Evolutionary conservation across 1,140 invertebrate genomes (phyloP).

Genomic region (Episyrphus balteatus): DNA sequence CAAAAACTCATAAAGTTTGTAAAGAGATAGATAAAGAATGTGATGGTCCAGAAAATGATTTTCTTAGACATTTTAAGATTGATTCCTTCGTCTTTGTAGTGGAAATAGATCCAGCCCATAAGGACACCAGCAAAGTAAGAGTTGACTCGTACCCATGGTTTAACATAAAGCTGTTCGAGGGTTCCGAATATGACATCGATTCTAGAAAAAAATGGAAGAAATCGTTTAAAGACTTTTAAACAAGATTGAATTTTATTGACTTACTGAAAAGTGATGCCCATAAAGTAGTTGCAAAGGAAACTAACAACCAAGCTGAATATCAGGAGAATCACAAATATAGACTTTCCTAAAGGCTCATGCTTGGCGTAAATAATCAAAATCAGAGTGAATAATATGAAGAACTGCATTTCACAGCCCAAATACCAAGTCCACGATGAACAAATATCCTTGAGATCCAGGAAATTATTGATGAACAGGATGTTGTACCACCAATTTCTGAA

Average conservation of each 20-base stretch:
- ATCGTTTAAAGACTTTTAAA: no score
- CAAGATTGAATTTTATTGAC: no score
- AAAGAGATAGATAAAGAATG: conserved; percentile 10
- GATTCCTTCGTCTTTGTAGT: conserved; percentile 2
- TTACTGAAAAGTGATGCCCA: conserved; percentile 15
- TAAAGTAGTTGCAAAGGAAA: conserved; percentile 8
- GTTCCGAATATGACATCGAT: conserved; percentile 10
- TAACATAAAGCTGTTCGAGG: conserved; percentile 11
- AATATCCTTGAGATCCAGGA: conserved; percentile 11
- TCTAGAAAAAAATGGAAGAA: neutral
- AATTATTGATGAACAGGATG: conserved; percentile 12
- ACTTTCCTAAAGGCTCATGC: conserved; percentile 4
- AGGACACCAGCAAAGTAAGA: conserved; percentile 11
- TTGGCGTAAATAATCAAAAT: conserved; percentile 10
- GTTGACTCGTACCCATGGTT: conserved; percentile 12
- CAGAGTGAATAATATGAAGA: conserved; percentile 6
- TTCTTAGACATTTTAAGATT: neutral
- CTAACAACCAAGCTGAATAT: conserved; percentile 5
- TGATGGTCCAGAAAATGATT: conserved; percentile 17
- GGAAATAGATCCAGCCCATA: conserved; percentile 9
- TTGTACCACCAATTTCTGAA: conserved; percentile 15
- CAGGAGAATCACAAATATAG: conserved; percentile 3
- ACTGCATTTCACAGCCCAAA: conserved; percentile 17
- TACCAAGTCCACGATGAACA: conserved; percentile 12
- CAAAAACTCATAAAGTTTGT: conserved; percentile 16